Evolutionary conservation across 2,113 vertebrate species (phyloP), one percentile per base, ranked within the genome.

Genomic region (Clinocottus analis): DNA sequence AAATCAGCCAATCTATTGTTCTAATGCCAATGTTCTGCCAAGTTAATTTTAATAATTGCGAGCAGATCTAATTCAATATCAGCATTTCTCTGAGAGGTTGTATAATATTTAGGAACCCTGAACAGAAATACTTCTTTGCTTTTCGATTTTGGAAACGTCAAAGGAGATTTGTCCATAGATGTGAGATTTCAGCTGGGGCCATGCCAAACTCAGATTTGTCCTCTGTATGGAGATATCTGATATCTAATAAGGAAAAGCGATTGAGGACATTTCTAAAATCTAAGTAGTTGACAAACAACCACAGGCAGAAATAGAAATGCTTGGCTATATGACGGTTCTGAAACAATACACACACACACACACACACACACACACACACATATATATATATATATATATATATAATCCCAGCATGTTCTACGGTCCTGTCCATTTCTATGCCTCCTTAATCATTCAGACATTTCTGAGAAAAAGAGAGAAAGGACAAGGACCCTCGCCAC

Each of bases 281-380:
- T 35, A 85, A 77, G 27, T 37, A 75, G 63, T 74, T 75, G 69
- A 82, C 69, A 76, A 75, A 80, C 63, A 80, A 80, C 72, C 56
- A 68, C 16, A 9, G 55, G 62, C 70, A 78, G 53, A 82, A 67
- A 76, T 47, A 75, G 11, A 75, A 64, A 63, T 56, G 75, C 21
- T 66, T 80, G 41, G 78, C 61, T 45, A 16, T 53, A 65, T 56
- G 47, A 80, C 75, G 79, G 49, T 13, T 53, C 59, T 64, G 71
- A 83, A 83, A 87, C 71, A 83, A 87, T 87, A 79, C 82, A 83
- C n/a, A n/a, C n/a, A n/a, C n/a, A n/a, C n/a, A n/a, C n/a, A n/a
- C n/a, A n/a, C n/a, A n/a, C n/a, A n/a, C n/a, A n/a, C n/a, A n/a
- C n/a, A n/a, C n/a, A n/a, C n/a, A n/a, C n/a, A n/a, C n/a, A n/a